Conservation (phyloP, 2,113 vertebrate genomes). For the Nymphicus hollandicus region DNA sequence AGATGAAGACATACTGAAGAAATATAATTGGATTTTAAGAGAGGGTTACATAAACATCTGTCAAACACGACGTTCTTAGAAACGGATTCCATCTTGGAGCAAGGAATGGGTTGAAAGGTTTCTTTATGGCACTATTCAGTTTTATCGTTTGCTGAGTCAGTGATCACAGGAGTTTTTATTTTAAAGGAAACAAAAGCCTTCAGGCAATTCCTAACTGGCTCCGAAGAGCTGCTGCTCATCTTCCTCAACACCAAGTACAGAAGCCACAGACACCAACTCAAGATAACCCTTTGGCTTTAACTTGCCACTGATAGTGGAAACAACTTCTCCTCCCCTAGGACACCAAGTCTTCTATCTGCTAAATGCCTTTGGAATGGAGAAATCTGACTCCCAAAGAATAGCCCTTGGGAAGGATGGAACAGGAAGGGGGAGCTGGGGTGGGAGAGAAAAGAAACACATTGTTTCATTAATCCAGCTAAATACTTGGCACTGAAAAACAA, state of each 20-base stretch:
- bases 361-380: background rate
- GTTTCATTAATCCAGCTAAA: background rate
- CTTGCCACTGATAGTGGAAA: background rate
- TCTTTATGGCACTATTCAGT: background rate
- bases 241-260: background rate
- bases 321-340: background rate
- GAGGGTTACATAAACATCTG: background rate
- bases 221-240: background rate
- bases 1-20: background rate
- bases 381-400: background rate
- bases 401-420: background rate
- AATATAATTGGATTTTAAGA: background rate
- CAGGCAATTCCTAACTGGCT: background rate
- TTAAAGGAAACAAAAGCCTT: background rate
- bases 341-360: background rate
- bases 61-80: background rate
- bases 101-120: background rate
- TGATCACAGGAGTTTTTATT: background rate
- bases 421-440: too few species aligned
- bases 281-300: background rate
- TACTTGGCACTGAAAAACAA: background rate
- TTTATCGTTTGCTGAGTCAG: constrained; percentile 10
- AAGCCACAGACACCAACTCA: background rate
- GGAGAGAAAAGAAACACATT: background rate
- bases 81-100: background rate